Conservation (phyloP, 2,888 invertebrate genomes). For the Hemicrepidius hirtus region DNA sequence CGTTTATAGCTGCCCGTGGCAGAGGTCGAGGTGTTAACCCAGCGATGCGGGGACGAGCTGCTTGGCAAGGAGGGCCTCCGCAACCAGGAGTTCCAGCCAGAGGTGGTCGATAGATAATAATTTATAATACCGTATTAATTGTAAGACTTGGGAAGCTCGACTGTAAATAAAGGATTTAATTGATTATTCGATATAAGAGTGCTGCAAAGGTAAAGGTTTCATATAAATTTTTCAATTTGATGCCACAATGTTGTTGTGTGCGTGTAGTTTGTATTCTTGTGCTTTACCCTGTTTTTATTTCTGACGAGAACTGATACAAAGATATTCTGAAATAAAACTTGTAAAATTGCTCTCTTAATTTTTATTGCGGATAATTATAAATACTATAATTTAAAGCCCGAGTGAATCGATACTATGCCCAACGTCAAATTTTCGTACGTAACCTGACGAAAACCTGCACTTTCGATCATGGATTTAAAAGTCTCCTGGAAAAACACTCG, state of each 20-base stretch:
- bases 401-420: slow-evolving; percentile 96
- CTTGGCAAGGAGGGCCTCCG: slow-evolving; percentile 79
- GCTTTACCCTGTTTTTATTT: not conserved
- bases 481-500: slow-evolving; percentile 81
- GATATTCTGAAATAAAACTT: not conserved
- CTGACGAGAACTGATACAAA: not conserved
- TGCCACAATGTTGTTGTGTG: too few relatives aligned
- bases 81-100: slow-evolving; percentile 73
- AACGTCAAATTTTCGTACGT: slow-evolving; percentile 92
- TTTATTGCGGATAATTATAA: not conserved
- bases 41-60: slow-evolving; percentile 73
- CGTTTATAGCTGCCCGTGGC: slow-evolving; percentile 75
- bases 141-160: too few relatives aligned
- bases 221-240: too few relatives aligned
- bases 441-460: slow-evolving; percentile 91
- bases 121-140: not conserved
- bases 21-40: slow-evolving; percentile 76
- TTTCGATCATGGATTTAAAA: slow-evolving; percentile 91
- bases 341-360: slow-evolving; percentile 3
- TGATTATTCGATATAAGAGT: too few relatives aligned
- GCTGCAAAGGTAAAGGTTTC: too few relatives aligned
- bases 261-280: too few relatives aligned
- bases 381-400: slow-evolving; percentile 90
- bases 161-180: too few relatives aligned
- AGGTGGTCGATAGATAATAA: slow-evolving; percentile 68